phyloP scores from a whole-genome alignment of 2,888 invertebrate genomes.

The Cosmorhoe ocellata region DNA sequence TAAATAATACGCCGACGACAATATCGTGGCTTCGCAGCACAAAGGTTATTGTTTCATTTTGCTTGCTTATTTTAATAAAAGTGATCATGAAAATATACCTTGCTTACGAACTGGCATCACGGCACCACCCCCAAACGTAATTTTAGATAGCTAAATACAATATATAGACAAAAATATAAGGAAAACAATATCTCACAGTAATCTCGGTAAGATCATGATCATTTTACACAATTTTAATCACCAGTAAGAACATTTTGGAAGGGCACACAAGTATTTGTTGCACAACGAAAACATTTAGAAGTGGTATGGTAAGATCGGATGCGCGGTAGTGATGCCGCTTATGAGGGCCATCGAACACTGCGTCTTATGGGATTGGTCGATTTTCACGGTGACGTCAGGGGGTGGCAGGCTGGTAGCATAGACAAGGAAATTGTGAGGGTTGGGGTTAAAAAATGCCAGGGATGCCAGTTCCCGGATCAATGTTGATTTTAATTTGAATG shows the following conservation, averaged over 20 bases:
- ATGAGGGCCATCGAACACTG: constrained; percentile 74
- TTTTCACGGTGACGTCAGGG: constrained; percentile 83
- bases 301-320: constrained; percentile 58
- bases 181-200: constrained; percentile 61
- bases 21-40: constrained; percentile 4
- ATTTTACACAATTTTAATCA: constrained; percentile 70
- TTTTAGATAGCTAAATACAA: constrained; percentile 66
- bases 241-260: constrained; percentile 61
- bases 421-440: constrained; percentile 68
- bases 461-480: constrained; percentile 31
- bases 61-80: background rate
- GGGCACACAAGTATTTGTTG: constrained; percentile 56
- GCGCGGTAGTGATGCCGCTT: constrained; percentile 68
- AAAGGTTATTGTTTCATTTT: background rate
- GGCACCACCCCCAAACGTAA: constrained; percentile 78
- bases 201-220: constrained; percentile 49
- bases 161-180: constrained; percentile 59
- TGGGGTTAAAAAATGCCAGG: constrained; percentile 44
- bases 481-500: background rate
- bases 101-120: constrained; percentile 90
- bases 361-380: constrained; percentile 84
- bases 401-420: constrained; percentile 78
- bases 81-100: constrained; percentile 65
- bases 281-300: constrained; percentile 75
- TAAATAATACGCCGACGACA: constrained; percentile 40